Conservation (phyloP, 1,140 invertebrate species). For the Leptopilina boulardi region DNA sequence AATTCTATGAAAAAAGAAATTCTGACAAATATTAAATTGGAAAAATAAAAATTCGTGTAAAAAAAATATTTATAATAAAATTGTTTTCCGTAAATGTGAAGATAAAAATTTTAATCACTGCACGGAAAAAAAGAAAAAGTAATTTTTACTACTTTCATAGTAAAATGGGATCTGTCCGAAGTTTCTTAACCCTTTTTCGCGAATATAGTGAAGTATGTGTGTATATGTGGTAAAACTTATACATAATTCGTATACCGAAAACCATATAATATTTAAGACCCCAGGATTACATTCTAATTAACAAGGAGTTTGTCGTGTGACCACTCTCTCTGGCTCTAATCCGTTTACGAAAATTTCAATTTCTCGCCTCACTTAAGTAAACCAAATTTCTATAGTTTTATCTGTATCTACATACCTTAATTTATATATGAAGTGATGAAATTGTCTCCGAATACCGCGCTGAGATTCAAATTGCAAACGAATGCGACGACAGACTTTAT, state of each 20-base stretch:
- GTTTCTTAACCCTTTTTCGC: constrained; percentile 1
- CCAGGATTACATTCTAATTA: constrained; percentile 75
- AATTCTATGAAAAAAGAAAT: too few relatives aligned
- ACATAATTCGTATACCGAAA: not conserved
- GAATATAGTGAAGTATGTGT: not conserved
- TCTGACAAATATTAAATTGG: too few relatives aligned
- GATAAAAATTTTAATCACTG: too few relatives aligned
- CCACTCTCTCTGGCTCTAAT: constrained; percentile 61
- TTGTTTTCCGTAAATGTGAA: too few relatives aligned
- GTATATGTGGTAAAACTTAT: constrained; percentile 3
- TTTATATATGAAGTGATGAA: constrained; percentile 26
- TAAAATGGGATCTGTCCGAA: too few relatives aligned
- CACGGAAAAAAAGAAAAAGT: too few relatives aligned
- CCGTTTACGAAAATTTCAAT: constrained; percentile 75
- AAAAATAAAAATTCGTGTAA: too few relatives aligned
- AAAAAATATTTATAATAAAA: too few relatives aligned
- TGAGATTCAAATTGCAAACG: constrained; percentile 63
- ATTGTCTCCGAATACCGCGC: constrained; percentile 54
- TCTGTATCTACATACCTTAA: not conserved
- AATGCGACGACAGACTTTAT: constrained; percentile 68
- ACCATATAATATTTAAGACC: constrained; percentile 60
- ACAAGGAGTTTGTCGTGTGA: constrained; percentile 67
- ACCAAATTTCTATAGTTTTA: constrained; percentile 57
- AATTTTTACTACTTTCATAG: too few relatives aligned
- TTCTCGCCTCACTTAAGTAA: constrained; percentile 73